Evolutionary conservation across 2,113 vertebrate species (phyloP), one percentile per base, ranked within the genome.

Genomic region (Fulica atra): DNA sequence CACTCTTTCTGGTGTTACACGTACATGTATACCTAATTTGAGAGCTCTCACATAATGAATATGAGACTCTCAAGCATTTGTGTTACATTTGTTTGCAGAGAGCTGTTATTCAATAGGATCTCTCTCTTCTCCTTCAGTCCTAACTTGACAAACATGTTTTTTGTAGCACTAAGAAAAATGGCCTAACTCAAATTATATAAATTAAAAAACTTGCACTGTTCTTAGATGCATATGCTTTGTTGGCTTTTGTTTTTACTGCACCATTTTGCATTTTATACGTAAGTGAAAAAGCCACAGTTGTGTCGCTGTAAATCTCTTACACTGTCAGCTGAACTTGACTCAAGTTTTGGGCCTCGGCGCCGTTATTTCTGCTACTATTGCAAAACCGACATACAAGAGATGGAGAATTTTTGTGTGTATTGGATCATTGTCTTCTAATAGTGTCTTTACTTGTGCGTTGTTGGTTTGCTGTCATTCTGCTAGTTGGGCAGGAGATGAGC

Each of bases 181-280:
- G 70, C 65, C 93, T 95, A 90, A 95, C 73, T 94, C 18, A 26
- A 53, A 69, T 76, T 79, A 87, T 51, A 90, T 88, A 83, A 66
- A 73, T 61, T 25, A 0, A 0, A 33, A 72, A 93, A 91, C 40
- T 73, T 86, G 42, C 56, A 72, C 64, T 83, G 56, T 86, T 96
- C 95, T 96, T 96, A 90, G 79, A 46, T 92, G 38, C n/a, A 11
- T 88, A 38, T 92, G 64, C 90, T 87, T 97, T 91, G 35, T 56
- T 98, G 95, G 89, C 68, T 96, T 89, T 93, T 87, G 72, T 51
- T 94, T 95, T 96, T 93, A 89, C 48, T 81, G 40, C 46, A 59
- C 53, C 61, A 70, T 95, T 97, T 96, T 97, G 73, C 86, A 74
- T 93, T 97, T 92, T 96, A 83, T 66, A 96, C 61, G 54, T 65